Percentiles rank a stretch among this genome's conserved stretches.
These are phyloP conservation scores for Buceros bicornis DNA, from an alignment of 2,797 vertebrate genomes.

Conservation along the genomic window DNA sequence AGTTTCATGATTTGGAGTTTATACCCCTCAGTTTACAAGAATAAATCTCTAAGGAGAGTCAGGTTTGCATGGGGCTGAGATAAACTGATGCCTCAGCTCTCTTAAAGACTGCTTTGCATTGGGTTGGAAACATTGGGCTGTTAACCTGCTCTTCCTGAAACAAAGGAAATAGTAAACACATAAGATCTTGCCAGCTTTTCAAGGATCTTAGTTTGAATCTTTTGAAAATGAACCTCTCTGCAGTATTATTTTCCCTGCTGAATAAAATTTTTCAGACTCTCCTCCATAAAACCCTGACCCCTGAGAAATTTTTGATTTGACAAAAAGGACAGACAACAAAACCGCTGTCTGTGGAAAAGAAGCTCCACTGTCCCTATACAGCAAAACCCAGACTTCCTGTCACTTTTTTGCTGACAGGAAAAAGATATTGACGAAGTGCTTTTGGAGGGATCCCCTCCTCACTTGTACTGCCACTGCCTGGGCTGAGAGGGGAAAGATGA, in stretches of 20 bases:
- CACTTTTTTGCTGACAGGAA: not conserved
- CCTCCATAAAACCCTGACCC: not conserved
- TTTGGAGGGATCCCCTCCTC: fast-evolving
- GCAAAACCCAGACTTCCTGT: not conserved
- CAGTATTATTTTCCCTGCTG: not conserved
- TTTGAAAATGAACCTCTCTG: not conserved
- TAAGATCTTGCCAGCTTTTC: not conserved
- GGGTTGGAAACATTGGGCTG: not conserved
- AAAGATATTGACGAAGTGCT: not conserved
- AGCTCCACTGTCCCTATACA: not conserved
- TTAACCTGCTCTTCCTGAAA: not conserved
- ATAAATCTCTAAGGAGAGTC: not conserved
- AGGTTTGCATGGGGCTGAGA: not conserved
- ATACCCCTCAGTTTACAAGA: not conserved
- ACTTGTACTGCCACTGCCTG: not conserved
- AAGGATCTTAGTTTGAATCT: not conserved
- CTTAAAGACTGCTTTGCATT: not conserved
- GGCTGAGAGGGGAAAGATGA: not conserved
- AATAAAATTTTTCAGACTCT: not conserved
- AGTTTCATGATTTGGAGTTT: not conserved
- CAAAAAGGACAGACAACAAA: not conserved
- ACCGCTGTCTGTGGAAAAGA: not conserved
- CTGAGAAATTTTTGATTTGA: not conserved
- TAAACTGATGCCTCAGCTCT: not conserved
- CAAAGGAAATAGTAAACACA: not conserved